Conservation (phyloP, 2,888 invertebrate species). For the Timandra comae region DNA sequence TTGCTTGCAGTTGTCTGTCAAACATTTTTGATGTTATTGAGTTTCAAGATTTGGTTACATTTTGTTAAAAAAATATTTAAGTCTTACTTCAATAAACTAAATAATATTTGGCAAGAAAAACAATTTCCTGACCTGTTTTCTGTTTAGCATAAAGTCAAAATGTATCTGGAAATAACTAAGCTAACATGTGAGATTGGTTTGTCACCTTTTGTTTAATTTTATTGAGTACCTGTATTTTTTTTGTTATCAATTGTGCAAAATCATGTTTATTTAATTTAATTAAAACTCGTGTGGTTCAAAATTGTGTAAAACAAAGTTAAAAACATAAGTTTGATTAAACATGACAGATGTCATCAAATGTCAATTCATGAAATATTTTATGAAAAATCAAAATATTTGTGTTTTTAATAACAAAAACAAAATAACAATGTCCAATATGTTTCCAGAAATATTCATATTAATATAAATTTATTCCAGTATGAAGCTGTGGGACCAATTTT, state of each 20-base stretch:
- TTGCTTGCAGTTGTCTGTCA: slow-evolving; percentile 71
- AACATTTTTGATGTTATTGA: slow-evolving; percentile 69
- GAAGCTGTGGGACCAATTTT: slow-evolving; percentile 61
- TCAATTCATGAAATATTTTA: slow-evolving; percentile 41
- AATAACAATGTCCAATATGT: slow-evolving; percentile 19
- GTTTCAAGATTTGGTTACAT: slow-evolving; percentile 32
- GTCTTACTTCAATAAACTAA: slow-evolving; percentile 16
- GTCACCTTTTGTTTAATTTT: slow-evolving; percentile 11
- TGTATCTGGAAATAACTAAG: slow-evolving; percentile 17
- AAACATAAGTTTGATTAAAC: slow-evolving; percentile 29
- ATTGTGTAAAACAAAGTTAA: slow-evolving; percentile 6
- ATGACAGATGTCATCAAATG: slow-evolving; percentile 66
- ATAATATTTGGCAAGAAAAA: slow-evolving; percentile 5
- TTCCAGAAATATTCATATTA: slow-evolving; percentile 5
- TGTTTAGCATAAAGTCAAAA: not conserved
- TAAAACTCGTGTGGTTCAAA: no score
- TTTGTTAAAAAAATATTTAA: slow-evolving; percentile 5
- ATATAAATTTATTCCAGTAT: slow-evolving; percentile 44
- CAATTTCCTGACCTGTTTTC: not conserved
- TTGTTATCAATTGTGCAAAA: not conserved
- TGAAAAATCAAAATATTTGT: slow-evolving; percentile 45
- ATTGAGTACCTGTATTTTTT: not conserved
- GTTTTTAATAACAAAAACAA: slow-evolving; percentile 34
- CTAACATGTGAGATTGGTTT: slow-evolving; percentile 50
- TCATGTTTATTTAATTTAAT: not conserved